These are phyloP conservation scores for Cydia amplana DNA, from an alignment of 1,140 invertebrate species.

Conservation along the genomic window DNA sequence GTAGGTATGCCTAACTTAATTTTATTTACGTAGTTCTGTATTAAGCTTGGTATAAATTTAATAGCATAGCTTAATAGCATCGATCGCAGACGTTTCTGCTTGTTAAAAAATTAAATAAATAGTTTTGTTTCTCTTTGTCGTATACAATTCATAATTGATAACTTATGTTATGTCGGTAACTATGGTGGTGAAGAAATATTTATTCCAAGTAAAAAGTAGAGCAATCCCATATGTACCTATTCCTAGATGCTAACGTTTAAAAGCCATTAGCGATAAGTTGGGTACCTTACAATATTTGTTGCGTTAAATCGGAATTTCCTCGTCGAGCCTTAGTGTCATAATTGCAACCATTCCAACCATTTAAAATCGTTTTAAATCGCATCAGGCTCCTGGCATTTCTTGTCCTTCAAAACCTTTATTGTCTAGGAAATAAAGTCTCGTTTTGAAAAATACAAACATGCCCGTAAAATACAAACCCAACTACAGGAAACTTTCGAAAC, in stretches of 20 bases:
- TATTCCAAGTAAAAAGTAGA: too few species aligned
- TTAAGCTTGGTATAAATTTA: too few species aligned
- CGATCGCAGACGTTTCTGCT: too few species aligned
- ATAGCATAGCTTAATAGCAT: too few species aligned
- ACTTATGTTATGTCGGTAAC: too few species aligned
- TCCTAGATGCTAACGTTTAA: not conserved
- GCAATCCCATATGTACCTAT: not conserved
- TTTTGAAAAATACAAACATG: not conserved
- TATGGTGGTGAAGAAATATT: too few species aligned
- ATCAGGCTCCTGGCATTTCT: not conserved
- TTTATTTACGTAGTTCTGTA: too few species aligned
- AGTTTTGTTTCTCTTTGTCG: too few species aligned
- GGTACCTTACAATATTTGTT: not conserved
- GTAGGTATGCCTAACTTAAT: too few species aligned
- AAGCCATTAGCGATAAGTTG: not conserved
- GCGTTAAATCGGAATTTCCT: conserved; percentile 6
- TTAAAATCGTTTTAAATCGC: conserved; percentile 6
- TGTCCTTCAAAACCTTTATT: not conserved
- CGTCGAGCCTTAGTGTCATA: conserved; percentile 10
- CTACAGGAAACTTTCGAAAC: conserved; percentile 6
- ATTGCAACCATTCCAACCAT: conserved; percentile 14
- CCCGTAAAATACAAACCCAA: not conserved
- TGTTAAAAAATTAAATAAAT: too few species aligned
- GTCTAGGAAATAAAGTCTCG: not conserved
- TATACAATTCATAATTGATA: too few species aligned